Conservation (phyloP, 2,888 invertebrate genomes). For the Venustoraphidia nigricollis region DNA sequence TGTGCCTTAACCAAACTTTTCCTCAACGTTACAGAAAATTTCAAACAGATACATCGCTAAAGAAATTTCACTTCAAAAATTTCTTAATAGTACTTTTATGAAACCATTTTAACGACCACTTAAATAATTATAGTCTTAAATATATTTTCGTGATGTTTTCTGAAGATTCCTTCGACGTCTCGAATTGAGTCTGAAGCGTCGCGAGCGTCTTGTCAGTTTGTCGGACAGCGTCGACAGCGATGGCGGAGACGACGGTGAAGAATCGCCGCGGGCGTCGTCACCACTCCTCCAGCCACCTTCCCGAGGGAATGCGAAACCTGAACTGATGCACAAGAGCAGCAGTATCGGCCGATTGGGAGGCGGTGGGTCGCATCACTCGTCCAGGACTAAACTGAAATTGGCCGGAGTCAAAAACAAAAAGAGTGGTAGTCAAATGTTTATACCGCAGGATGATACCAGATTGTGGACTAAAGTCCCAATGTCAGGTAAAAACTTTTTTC, state of each 20-base stretch:
- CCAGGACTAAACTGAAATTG: slow-evolving; percentile 10
- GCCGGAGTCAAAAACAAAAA: slow-evolving; percentile 20
- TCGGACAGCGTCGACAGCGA: slow-evolving; percentile 35
- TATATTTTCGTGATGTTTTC: neutral
- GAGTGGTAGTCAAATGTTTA: slow-evolving; percentile 17
- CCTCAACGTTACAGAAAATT: too few relatives aligned
- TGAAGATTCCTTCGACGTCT: slow-evolving; percentile 52
- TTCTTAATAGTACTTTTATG: too few relatives aligned
- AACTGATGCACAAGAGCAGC: slow-evolving; percentile 27
- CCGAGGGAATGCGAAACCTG: slow-evolving; percentile 15
- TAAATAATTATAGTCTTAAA: neutral
- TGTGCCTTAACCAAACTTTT: too few relatives aligned
- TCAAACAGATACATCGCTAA: too few relatives aligned
- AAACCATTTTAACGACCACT: too few relatives aligned
- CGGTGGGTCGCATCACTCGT: slow-evolving; percentile 10
- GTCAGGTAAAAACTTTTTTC: neutral
- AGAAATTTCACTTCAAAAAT: too few relatives aligned
- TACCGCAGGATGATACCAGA: slow-evolving; percentile 19
- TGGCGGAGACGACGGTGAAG: slow-evolving; percentile 39
- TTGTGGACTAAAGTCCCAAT: slow-evolving; percentile 20
- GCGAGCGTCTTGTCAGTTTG: slow-evolving; percentile 36
- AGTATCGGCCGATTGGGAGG: slow-evolving; percentile 24
- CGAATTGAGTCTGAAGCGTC: slow-evolving; percentile 54
- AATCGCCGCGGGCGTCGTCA: slow-evolving; percentile 48
- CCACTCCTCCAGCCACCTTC: slow-evolving; percentile 34